phyloP scores from a whole-genome alignment of 2,888 invertebrate genomes.

The Branchipolynoe longqiensis region DNA sequence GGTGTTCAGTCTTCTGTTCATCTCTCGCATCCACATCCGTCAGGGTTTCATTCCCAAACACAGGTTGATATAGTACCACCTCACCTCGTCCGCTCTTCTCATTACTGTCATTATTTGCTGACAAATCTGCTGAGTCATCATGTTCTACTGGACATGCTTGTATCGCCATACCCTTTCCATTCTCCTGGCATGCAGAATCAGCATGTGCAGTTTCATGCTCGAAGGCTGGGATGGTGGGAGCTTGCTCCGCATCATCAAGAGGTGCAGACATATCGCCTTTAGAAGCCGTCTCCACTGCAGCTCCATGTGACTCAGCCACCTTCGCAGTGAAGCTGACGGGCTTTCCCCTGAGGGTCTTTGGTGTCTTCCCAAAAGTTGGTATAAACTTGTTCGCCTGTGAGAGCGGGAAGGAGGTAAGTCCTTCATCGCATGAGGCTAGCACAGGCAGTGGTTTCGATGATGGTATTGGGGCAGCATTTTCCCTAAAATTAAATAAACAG shows the following conservation, averaged over 20 bases:
- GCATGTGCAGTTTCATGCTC: background rate
- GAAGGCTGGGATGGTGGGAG: background rate
- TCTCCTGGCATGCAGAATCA: too few species aligned
- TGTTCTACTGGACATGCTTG: too few species aligned
- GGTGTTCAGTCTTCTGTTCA: background rate
- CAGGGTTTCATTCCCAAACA: background rate
- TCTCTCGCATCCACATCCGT: background rate
- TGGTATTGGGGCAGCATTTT: background rate
- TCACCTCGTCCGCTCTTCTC: too few species aligned
- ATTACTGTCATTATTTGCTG: too few species aligned
- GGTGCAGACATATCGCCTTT: background rate
- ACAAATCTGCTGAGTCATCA: too few species aligned
- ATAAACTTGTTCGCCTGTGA: slow-evolving; percentile 26
- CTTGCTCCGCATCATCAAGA: background rate
- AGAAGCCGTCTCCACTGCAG: background rate
- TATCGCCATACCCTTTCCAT: too few species aligned
- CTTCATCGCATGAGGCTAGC: background rate
- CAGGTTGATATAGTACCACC: too few species aligned
- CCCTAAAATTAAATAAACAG: background rate
- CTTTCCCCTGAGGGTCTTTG: background rate
- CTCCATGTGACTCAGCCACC: background rate
- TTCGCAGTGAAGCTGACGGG: background rate
- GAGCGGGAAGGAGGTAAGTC: background rate
- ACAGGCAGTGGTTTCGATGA: background rate
- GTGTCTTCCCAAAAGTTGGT: background rate